phyloP scores from a whole-genome alignment of 2,797 vertebrate genomes.

The Muscicapa striata region DNA sequence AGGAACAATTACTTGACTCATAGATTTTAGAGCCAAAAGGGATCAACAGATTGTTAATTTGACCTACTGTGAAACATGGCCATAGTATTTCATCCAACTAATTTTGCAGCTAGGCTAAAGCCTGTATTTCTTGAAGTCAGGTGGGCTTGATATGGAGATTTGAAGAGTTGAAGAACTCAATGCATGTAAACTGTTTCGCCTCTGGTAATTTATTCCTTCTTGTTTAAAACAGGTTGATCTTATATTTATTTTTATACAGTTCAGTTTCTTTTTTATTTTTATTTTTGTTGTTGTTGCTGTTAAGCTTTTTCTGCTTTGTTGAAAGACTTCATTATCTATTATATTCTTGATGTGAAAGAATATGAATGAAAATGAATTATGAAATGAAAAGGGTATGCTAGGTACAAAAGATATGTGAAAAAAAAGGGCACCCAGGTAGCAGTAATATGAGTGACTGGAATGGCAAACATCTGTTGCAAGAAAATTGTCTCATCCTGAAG shows the following conservation, averaged over 20 bases:
- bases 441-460: neutral
- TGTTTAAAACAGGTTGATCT: neutral
- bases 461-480: neutral
- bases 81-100: neutral
- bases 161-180: neutral
- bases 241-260: neutral
- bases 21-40: conserved; percentile 7
- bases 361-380: no score
- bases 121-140: neutral
- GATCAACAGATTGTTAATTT: conserved; percentile 33
- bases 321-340: neutral
- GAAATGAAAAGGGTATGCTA: neutral
- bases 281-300: neutral
- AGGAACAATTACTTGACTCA: conserved; percentile 9
- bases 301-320: neutral
- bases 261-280: neutral
- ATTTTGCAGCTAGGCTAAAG: neutral
- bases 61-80: neutral
- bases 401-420: neutral
- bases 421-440: neutral
- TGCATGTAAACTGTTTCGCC: neutral
- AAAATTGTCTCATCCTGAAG: neutral
- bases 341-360: neutral
- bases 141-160: neutral
- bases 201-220: neutral